A percentile compares a stretch with the other conserved stretches of the same genome.
Evolutionary conservation across 2,113 vertebrate genomes (phyloP).

Genomic region (Serilophus lunatus): DNA sequence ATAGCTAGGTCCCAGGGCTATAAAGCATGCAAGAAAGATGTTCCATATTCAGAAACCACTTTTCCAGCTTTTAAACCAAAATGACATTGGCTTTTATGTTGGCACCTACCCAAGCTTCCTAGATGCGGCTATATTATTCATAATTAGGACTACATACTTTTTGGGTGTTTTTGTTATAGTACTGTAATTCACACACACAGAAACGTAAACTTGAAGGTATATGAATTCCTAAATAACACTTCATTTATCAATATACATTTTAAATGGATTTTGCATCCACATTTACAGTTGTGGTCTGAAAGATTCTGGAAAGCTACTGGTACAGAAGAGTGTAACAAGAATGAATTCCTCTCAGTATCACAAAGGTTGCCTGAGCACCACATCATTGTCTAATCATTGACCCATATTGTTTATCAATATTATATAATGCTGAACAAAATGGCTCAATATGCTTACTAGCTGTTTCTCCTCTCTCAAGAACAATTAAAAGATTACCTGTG

Average conservation of each 20-base stretch:
- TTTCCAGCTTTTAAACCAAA: slow-evolving; percentile 10
- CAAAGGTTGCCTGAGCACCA: background rate
- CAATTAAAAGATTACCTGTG: background rate
- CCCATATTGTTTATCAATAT: background rate
- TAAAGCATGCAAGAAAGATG: background rate
- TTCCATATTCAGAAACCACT: background rate
- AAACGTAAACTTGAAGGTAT: background rate
- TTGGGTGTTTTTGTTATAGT: background rate
- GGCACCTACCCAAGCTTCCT: background rate
- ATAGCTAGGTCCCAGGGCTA: background rate
- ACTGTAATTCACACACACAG: background rate
- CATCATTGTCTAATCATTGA: background rate
- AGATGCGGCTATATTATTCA: slow-evolving; percentile 29
- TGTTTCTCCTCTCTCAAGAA: background rate
- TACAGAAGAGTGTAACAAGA: background rate
- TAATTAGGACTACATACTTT: background rate
- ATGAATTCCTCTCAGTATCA: background rate
- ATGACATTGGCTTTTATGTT: background rate
- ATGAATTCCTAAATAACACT: background rate
- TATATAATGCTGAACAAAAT: background rate
- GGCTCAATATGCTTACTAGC: background rate
- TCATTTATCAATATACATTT: background rate
- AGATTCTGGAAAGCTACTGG: background rate
- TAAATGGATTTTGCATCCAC: background rate
- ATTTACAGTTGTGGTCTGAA: background rate